These are phyloP conservation scores for Tetanocera ferruginea DNA, from an alignment of 2,888 invertebrate species.

Conservation along the genomic window DNA sequence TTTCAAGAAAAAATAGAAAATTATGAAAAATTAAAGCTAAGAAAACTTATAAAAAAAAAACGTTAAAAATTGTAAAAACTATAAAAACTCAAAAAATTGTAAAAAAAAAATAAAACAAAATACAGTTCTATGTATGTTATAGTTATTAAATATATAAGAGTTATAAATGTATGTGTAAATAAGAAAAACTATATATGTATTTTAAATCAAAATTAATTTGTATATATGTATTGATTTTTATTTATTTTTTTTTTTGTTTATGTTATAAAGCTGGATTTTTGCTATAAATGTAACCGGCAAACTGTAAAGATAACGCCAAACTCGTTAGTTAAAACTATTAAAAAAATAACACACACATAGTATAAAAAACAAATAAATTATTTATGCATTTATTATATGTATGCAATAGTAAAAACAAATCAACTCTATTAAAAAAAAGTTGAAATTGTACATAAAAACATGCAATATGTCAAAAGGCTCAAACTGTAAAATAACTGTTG, in stretches of 20 bases:
- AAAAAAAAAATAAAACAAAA: not conserved
- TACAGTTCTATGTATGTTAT: not conserved
- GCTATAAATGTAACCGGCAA: conserved; percentile 35
- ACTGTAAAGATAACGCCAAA: conserved; percentile 61
- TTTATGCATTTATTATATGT: too few species aligned
- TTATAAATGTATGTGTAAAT: conserved; percentile 37
- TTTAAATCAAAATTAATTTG: not conserved
- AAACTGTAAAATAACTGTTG: not conserved
- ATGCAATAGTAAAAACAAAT: not conserved
- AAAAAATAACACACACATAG: not conserved
- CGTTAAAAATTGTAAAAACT: conserved; percentile 44
- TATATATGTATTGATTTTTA: not conserved
- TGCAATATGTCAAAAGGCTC: not conserved
- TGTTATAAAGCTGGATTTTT: conserved; percentile 32
- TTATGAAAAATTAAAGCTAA: not conserved
- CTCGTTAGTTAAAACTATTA: conserved; percentile 25
- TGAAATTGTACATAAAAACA: conserved; percentile 4
- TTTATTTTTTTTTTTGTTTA: not conserved
- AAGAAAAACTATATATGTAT: conserved; percentile 1
- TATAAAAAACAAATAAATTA: not conserved
- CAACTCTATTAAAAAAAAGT: not conserved
- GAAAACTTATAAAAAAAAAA: conserved; percentile 32
- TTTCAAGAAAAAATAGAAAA: not conserved
- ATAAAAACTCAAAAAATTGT: conserved; percentile 17
- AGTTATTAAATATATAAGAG: conserved; percentile 6